Percentiles rank a stretch among this genome's conserved stretches.
These are phyloP conservation scores for Eptesicus fuscus DNA, from an alignment of 2,113 vertebrate species.

Conservation along the genomic window DNA sequence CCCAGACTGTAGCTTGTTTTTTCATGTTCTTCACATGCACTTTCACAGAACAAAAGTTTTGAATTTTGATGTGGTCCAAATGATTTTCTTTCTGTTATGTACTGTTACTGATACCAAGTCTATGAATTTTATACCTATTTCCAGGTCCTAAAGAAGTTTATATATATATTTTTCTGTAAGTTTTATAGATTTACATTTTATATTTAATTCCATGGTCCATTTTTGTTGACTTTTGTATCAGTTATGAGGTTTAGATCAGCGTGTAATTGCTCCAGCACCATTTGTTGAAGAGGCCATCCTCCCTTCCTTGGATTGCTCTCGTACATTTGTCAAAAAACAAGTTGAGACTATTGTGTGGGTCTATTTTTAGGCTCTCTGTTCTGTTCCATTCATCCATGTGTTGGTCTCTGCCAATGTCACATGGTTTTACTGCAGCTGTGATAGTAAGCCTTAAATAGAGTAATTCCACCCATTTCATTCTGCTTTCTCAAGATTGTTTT, in stretches of 20 bases:
- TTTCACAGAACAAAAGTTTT: background rate
- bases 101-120: background rate
- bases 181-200: background rate
- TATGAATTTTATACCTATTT: background rate
- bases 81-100: background rate
- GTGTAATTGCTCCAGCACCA: background rate
- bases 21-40: background rate
- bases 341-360: too few species aligned
- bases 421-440: background rate
- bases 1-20: background rate
- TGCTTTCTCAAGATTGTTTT: too few species aligned
- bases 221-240: background rate
- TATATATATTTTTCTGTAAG: background rate
- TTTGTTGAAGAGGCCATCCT: background rate
- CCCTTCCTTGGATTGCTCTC: background rate
- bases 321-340: too few species aligned
- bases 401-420: background rate
- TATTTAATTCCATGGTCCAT: background rate
- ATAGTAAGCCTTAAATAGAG: background rate
- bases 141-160: background rate
- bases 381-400: too few species aligned
- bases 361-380: too few species aligned
- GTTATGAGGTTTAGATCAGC: background rate
- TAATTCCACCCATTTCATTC: background rate
- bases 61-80: background rate